phyloP scores from a whole-genome alignment of 2,888 invertebrate species.

The Ormyrus labotus region DNA sequence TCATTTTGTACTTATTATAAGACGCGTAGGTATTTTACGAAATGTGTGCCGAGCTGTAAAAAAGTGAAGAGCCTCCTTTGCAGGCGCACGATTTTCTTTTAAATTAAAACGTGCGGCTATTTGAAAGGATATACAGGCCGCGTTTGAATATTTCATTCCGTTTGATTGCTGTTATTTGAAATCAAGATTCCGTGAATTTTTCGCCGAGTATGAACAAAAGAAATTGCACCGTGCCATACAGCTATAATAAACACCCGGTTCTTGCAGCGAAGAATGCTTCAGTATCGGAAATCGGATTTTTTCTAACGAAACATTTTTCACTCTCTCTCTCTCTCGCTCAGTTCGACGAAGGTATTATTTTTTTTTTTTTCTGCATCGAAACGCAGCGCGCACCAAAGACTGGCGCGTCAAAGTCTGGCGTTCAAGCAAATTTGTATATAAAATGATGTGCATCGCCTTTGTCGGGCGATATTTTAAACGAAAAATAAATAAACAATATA shows the following conservation, averaged over 20 bases:
- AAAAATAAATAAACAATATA: too few relatives aligned
- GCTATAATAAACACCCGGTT: not conserved
- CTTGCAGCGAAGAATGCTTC: constrained; percentile 38
- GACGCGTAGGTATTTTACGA: too few relatives aligned
- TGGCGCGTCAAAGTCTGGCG: too few relatives aligned
- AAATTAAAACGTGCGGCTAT: not conserved
- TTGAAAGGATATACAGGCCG: not conserved
- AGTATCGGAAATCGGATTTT: constrained; percentile 51
- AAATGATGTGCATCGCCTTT: too few relatives aligned
- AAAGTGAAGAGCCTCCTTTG: too few relatives aligned
- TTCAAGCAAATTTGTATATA: too few relatives aligned
- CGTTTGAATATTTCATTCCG: constrained; percentile 8
- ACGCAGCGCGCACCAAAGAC: too few relatives aligned
- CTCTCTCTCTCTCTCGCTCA: not conserved
- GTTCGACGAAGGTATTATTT: constrained; percentile 12
- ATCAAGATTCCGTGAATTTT: constrained; percentile 48
- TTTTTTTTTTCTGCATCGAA: not conserved
- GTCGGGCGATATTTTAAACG: too few relatives aligned
- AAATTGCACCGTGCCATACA: constrained; percentile 28
- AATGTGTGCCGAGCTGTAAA: too few relatives aligned
- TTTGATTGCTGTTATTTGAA: constrained; percentile 35
- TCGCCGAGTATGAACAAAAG: constrained; percentile 18
- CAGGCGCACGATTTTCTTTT: too few relatives aligned
- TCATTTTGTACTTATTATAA: too few relatives aligned
- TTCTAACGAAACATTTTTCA: constrained; percentile 32